Conservation (phyloP, 2,797 vertebrate species). For the Morus bassanus region DNA sequence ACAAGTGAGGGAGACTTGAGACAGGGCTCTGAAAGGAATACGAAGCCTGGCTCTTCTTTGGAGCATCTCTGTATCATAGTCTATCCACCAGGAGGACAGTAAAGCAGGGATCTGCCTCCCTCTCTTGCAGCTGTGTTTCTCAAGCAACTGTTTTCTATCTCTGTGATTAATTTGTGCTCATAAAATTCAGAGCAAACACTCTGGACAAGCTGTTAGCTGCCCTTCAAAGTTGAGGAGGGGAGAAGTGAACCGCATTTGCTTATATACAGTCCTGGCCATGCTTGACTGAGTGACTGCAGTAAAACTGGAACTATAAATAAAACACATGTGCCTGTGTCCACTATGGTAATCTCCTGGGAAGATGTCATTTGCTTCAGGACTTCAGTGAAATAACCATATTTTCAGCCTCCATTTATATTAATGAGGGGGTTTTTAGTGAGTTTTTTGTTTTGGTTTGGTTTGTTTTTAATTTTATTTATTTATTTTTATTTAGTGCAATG, state of each 20-base stretch:
- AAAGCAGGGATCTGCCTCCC: neutral
- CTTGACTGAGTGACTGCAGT: constrained; percentile 23
- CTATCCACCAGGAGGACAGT: neutral
- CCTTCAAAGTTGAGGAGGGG: constrained; percentile 17
- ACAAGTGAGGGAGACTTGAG: neutral
- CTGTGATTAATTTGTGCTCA: neutral
- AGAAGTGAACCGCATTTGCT: neutral
- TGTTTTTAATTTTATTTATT: neutral
- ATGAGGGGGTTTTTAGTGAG: fast-evolving
- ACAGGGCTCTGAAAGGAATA: neutral
- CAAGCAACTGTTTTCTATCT: neutral
- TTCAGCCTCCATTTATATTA: neutral
- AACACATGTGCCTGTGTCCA: neutral
- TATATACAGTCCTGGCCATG: neutral
- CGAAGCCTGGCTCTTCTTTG: neutral
- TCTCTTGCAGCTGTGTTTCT: neutral
- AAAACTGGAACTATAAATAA: constrained; percentile 56
- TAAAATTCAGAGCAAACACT: neutral
- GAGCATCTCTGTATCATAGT: neutral
- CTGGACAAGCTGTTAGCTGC: neutral
- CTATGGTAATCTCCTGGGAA: neutral
- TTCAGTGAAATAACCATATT: neutral
- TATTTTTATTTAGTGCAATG: neutral
- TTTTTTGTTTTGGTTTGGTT: neutral
- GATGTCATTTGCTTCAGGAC: neutral